Percentiles rank a stretch among this genome's conserved stretches.
Conservation (phyloP, 2,888 invertebrate genomes). For the Leucania comma region DNA sequence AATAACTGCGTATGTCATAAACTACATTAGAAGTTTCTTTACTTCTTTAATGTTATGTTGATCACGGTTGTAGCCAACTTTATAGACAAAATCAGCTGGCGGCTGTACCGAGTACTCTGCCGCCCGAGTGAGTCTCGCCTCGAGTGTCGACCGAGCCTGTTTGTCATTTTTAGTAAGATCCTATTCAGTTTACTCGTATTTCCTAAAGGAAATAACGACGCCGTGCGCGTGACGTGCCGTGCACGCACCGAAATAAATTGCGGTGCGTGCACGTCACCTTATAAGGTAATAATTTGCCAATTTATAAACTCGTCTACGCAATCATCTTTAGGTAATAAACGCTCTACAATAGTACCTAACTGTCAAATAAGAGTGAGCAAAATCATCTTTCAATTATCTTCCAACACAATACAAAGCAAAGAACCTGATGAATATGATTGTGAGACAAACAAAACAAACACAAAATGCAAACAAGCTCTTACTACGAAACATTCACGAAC, state of each 20-base stretch:
- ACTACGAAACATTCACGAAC: background rate
- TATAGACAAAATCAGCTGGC: no score
- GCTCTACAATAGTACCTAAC: background rate
- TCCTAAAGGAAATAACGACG: no score
- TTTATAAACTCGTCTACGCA: background rate
- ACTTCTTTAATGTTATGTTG: background rate
- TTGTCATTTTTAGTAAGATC: no score
- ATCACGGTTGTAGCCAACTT: background rate
- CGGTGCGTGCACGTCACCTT: no score
- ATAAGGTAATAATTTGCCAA: background rate
- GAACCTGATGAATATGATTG: background rate
- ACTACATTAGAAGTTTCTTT: background rate
- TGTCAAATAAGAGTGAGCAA: background rate
- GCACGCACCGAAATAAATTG: no score
- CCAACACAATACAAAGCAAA: slow-evolving; percentile 6
- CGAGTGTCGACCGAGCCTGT: no score
- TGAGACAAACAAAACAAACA: no score
- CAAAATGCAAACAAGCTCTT: slow-evolving; percentile 7
- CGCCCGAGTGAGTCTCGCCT: no score
- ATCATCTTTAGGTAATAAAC: background rate
- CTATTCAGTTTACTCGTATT: no score
- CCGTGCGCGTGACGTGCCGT: no score
- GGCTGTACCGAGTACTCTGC: no score
- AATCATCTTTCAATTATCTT: slow-evolving; percentile 11
- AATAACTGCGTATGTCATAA: slow-evolving; percentile 17